Conservation (phyloP, 2,113 vertebrate genomes). For the Verasper variegatus region DNA sequence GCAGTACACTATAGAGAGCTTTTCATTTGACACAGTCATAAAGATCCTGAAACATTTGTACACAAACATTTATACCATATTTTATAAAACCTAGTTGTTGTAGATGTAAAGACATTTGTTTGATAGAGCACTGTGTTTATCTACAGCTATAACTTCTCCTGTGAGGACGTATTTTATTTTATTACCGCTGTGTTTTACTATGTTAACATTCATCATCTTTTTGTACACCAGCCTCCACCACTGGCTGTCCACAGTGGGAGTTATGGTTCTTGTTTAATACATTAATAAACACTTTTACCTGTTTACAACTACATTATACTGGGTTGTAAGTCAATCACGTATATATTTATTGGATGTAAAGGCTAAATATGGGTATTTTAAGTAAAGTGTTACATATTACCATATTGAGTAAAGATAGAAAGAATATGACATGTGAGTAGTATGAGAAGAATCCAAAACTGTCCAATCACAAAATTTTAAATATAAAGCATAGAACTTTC, state of each 20-base stretch:
- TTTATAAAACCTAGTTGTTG: not conserved
- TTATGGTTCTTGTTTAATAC: not conserved
- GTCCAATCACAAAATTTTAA: too few relatives aligned
- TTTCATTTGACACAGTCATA: conserved; percentile 3
- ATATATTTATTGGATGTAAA: not conserved
- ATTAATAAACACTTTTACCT: not conserved
- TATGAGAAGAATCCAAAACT: too few relatives aligned
- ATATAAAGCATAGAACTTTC: too few relatives aligned
- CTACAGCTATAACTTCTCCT: too few relatives aligned
- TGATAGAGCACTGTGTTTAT: not conserved
- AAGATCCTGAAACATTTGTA: not conserved
- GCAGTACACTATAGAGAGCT: not conserved
- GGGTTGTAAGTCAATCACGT: not conserved
- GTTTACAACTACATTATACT: not conserved
- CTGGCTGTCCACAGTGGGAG: not conserved
- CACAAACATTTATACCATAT: not conserved
- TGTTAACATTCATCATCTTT: not conserved
- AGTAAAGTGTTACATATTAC: not conserved
- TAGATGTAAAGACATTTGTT: not conserved
- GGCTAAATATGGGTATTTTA: not conserved
- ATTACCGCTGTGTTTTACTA: not conserved
- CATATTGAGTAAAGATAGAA: too few relatives aligned
- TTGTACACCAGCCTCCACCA: too few relatives aligned
- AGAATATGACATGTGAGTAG: too few relatives aligned
- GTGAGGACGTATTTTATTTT: not conserved